Evolutionary conservation across 2,113 vertebrate species (phyloP).

Genomic region (Carlito syrichta): DNA sequence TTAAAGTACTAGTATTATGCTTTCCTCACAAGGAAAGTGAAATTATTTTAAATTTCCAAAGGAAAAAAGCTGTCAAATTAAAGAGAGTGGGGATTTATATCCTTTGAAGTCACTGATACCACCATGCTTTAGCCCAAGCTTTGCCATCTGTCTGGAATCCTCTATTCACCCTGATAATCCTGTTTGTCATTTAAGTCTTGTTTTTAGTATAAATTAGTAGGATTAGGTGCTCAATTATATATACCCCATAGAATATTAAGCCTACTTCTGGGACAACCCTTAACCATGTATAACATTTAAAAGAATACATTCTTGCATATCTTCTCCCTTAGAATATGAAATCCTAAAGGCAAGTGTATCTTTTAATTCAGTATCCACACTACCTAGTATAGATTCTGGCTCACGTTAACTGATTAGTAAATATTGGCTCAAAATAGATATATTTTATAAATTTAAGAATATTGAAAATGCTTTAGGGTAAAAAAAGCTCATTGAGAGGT

Average conservation of each 20-base stretch:
- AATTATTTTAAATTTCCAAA: neutral
- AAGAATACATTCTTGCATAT: neutral
- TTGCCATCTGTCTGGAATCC: neutral
- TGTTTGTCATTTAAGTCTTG: neutral
- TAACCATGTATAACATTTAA: neutral
- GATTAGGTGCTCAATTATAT: neutral
- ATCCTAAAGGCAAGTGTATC: neutral
- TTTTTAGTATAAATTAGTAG: neutral
- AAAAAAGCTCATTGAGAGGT: neutral
- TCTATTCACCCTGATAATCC: neutral
- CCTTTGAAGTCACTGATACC: neutral
- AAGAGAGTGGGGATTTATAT: neutral
- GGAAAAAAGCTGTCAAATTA: neutral
- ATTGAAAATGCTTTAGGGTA: neutral
- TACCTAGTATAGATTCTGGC: neutral
- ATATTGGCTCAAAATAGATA: neutral
- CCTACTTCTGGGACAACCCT: neutral
- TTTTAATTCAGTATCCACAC: neutral
- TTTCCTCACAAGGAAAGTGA: neutral
- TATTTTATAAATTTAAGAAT: conserved; percentile 4
- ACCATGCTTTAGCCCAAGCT: neutral
- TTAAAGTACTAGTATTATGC: neutral
- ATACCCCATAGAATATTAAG: neutral
- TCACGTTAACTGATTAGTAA: conserved; percentile 13
- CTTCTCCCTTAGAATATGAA: neutral